phyloP scores from a whole-genome alignment of 2,888 invertebrate genomes.

The Pachliopta kotzebuea region DNA sequence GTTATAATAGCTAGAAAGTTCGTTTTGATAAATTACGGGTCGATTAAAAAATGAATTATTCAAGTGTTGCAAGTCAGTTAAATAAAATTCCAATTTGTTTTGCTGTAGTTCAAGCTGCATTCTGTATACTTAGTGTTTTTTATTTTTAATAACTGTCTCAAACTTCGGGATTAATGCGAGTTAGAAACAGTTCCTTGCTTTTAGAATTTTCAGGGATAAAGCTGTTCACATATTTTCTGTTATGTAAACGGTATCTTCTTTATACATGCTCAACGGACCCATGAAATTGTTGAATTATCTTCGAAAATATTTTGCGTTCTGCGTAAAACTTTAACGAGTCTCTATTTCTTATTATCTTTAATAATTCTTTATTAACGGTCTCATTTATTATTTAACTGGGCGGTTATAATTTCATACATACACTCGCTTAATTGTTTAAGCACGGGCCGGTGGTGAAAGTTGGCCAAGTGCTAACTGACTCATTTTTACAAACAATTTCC shows the following conservation, averaged over 20 bases:
- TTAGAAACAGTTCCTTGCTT: slow-evolving; percentile 56
- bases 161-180: slow-evolving; percentile 52
- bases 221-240: slow-evolving; percentile 53
- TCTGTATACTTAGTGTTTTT: slow-evolving; percentile 19
- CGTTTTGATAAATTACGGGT: neutral
- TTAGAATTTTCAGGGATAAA: slow-evolving; percentile 45
- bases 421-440: slow-evolving; percentile 54
- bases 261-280: slow-evolving; percentile 39
- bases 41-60: slow-evolving; percentile 23
- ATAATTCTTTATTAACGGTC: slow-evolving; percentile 13
- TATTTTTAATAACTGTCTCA: slow-evolving; percentile 24
- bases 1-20: neutral
- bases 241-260: slow-evolving; percentile 43
- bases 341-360: slow-evolving; percentile 7
- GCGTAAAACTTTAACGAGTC: slow-evolving; percentile 15
- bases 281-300: slow-evolving; percentile 29
- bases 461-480: slow-evolving; percentile 64
- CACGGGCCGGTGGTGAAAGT: slow-evolving; percentile 71
- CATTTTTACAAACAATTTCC: slow-evolving; percentile 69
- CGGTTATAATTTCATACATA: slow-evolving; percentile 40
- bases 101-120: slow-evolving; percentile 21
- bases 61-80: slow-evolving; percentile 13
- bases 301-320: slow-evolving; percentile 13
- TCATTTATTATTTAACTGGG: slow-evolving; percentile 20
- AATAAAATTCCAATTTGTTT: slow-evolving; percentile 20